A percentile compares a stretch with the other conserved stretches of the same genome.
Evolutionary conservation across 1,140 invertebrate species (phyloP).

Genomic region (Vanessa tameamea): DNA sequence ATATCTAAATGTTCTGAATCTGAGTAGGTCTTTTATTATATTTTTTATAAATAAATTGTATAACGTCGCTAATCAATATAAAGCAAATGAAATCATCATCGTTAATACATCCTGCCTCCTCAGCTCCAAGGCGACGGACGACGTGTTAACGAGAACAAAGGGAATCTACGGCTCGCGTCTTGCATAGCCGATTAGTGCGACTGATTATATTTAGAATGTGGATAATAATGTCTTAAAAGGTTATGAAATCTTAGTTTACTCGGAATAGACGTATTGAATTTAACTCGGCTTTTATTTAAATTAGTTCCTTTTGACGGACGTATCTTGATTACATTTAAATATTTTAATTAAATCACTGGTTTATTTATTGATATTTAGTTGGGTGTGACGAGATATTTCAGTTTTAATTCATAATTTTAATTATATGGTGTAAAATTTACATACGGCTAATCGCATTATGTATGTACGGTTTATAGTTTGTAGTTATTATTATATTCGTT

Average conservation of each 20-base stretch:
- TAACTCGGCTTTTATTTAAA: background rate
- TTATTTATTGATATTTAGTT: background rate
- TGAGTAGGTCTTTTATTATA: no score
- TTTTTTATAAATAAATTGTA: background rate
- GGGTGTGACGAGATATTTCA: no score
- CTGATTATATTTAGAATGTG: conserved; percentile 19
- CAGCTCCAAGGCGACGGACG: conserved; percentile 29
- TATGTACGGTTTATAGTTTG: background rate
- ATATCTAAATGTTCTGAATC: background rate
- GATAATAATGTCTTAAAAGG: conserved; percentile 17
- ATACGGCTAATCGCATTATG: no score
- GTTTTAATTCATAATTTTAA: no score
- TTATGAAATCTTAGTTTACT: conserved; percentile 7
- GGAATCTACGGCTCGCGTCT: conserved; percentile 19
- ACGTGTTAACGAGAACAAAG: conserved; percentile 20
- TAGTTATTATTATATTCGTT: background rate
- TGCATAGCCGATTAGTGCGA: conserved; percentile 18
- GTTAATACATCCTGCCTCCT: conserved; percentile 29
- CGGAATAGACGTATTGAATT: conserved; percentile 4
- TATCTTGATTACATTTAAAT: conserved; percentile 11
- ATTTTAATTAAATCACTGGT: background rate
- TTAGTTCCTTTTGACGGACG: conserved; percentile 13
- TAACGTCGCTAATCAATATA: conserved; percentile 8
- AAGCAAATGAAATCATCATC: conserved; percentile 29
- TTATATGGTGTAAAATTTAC: no score